Evolutionary conservation across 1,140 invertebrate genomes (phyloP).

Genomic region (Drosophila kanapiae): DNA sequence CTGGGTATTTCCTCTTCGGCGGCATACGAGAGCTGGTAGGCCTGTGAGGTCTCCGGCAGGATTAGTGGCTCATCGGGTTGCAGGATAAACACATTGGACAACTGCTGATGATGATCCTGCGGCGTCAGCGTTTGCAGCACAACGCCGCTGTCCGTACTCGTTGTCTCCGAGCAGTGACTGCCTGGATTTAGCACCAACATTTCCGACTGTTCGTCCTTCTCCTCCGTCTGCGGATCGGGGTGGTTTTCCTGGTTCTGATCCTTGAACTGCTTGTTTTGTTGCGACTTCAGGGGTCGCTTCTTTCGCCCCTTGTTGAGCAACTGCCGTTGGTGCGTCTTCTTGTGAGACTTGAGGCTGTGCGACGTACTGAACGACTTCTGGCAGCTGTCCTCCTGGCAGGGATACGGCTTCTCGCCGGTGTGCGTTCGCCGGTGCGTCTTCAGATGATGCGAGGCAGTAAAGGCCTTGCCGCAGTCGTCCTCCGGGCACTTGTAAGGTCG

Average conservation of each 20-base stretch:
- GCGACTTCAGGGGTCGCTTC: slow-evolving; percentile 49
- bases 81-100: slow-evolving; percentile 59
- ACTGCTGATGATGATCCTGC: slow-evolving; percentile 23
- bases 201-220: slow-evolving; percentile 37
- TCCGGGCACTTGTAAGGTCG: slow-evolving; percentile 94
- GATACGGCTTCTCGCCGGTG: slow-evolving; percentile 90
- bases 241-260: slow-evolving; percentile 14
- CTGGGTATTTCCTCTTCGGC: slow-evolving; percentile 91
- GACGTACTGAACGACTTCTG: slow-evolving; percentile 92
- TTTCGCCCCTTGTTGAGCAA: slow-evolving; percentile 67
- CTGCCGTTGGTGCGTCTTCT: slow-evolving; percentile 88
- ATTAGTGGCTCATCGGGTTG: slow-evolving; percentile 45
- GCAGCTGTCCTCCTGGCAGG: slow-evolving; percentile 90
- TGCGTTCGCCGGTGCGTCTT: slow-evolving; percentile 90
- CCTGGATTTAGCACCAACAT: slow-evolving; percentile 53
- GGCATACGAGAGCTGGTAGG: slow-evolving; percentile 89
- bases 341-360: slow-evolving; percentile 93
- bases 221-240: slow-evolving; percentile 14
- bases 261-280: slow-evolving; percentile 8
- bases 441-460: slow-evolving; percentile 96
- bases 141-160: slow-evolving; percentile 68
- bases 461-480: slow-evolving; percentile 95
- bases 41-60: slow-evolving; percentile 86
- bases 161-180: slow-evolving; percentile 61
- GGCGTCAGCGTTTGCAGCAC: slow-evolving; percentile 25